Conservation (phyloP, 1,140 invertebrate genomes). For the Dendroctonus ponderosae region DNA sequence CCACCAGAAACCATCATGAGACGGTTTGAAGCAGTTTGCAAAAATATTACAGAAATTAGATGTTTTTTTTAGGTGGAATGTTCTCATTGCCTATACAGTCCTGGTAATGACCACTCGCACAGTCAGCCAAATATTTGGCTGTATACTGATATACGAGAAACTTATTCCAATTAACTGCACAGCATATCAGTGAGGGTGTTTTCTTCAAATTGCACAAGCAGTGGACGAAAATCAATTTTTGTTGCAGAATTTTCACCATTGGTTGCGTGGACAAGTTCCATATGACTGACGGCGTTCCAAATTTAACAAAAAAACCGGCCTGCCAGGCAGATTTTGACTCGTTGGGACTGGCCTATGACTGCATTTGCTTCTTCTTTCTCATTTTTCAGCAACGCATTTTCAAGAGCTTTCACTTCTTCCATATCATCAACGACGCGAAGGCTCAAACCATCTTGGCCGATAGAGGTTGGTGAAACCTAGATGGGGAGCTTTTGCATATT, state of each 20-base stretch:
- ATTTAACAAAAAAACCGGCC: neutral
- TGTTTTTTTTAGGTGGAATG: conserved; percentile 25
- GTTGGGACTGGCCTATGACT: conserved; percentile 13
- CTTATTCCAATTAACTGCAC: neutral
- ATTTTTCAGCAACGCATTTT: conserved; percentile 25
- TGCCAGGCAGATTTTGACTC: neutral
- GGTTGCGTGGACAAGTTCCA: conserved; percentile 27
- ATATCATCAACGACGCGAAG: conserved; percentile 23
- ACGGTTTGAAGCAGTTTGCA: conserved; percentile 4
- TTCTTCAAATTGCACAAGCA: no score
- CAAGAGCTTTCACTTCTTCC: conserved; percentile 26
- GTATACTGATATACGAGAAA: conserved; percentile 18
- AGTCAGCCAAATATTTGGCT: conserved; percentile 24
- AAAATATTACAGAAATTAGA: neutral
- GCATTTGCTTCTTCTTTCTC: conserved; percentile 21
- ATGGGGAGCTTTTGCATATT: neutral
- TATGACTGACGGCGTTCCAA: conserved; percentile 6
- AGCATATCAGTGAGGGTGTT: conserved; percentile 1
- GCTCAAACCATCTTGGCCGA: conserved; percentile 16
- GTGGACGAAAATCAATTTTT: neutral
- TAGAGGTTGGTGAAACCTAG: conserved; percentile 9
- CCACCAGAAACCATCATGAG: conserved; percentile 10
- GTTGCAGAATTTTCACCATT: conserved; percentile 18
- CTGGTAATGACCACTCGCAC: conserved; percentile 16
- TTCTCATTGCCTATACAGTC: conserved; percentile 21